Evolutionary conservation across 2,797 vertebrate genomes (phyloP).

Genomic region (Buceros bicornis): DNA sequence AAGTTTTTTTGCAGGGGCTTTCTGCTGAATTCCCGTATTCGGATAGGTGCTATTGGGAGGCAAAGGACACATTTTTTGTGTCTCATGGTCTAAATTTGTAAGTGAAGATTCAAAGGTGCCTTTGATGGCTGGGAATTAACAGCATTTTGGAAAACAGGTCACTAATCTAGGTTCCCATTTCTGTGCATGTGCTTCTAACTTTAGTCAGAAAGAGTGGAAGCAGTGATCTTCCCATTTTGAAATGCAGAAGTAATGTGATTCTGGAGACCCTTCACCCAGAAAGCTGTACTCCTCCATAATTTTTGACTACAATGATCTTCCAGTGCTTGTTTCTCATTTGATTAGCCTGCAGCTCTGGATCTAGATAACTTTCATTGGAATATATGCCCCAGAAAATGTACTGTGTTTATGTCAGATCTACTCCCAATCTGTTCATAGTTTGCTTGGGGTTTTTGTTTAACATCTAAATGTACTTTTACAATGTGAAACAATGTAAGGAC

Average conservation of each 20-base stretch:
- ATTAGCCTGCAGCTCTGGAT: neutral
- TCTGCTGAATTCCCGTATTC: neutral
- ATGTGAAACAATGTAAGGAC: neutral
- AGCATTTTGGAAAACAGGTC: conserved; percentile 47
- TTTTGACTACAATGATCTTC: neutral
- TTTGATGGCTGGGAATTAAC: conserved; percentile 17
- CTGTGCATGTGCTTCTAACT: conserved; percentile 36
- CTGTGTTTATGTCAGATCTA: neutral
- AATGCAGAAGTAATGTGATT: neutral
- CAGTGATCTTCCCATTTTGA: neutral
- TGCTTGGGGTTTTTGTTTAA: neutral
- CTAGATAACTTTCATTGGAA: neutral
- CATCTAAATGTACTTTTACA: neutral
- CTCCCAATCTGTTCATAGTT: neutral
- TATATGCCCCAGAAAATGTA: fast-evolving
- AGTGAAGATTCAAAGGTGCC: conserved; percentile 35
- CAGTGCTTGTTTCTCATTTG: conserved; percentile 3
- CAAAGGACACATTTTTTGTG: neutral
- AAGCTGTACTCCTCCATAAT: neutral
- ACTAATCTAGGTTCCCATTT: conserved; percentile 59
- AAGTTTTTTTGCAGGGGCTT: neutral
- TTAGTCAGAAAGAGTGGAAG: conserved; percentile 7
- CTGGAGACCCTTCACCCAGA: neutral
- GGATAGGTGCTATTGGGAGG: neutral
- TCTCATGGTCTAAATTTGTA: neutral